These are phyloP conservation scores for Nemapogon koenigi DNA, from an alignment of 2,888 invertebrate species.

Conservation along the genomic window DNA sequence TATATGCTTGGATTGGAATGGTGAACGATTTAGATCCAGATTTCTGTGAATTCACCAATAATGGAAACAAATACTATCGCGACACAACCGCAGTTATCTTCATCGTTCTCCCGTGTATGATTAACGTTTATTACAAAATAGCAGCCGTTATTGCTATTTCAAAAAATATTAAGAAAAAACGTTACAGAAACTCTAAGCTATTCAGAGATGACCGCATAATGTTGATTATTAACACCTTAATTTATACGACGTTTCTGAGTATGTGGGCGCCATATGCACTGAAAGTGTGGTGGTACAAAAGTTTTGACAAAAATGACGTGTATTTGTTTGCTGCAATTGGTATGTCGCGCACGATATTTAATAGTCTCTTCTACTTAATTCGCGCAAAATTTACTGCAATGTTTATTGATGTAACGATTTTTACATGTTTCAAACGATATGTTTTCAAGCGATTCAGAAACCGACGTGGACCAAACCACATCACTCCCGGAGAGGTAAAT, in stretches of 20 bases:
- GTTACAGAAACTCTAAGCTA: constrained; percentile 68
- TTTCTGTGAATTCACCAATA: constrained; percentile 67
- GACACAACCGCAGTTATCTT: constrained; percentile 61
- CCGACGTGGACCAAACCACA: too few species aligned
- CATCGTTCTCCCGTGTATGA: constrained; percentile 63
- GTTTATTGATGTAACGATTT: too few species aligned
- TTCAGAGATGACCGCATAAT: constrained; percentile 69
- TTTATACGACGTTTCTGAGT: constrained; percentile 66
- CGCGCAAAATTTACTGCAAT: too few species aligned
- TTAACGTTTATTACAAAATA: constrained; percentile 62
- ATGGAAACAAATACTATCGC: constrained; percentile 64
- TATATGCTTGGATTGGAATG: constrained; percentile 68
- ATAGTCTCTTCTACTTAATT: too few species aligned
- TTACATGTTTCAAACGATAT: too few species aligned
- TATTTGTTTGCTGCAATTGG: too few species aligned
- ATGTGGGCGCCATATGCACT: constrained; percentile 76
- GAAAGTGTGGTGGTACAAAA: too few species aligned
- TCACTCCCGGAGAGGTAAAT: too few species aligned
- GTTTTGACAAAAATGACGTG: too few species aligned
- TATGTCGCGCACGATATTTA: too few species aligned
- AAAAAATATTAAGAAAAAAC: constrained; percentile 54
- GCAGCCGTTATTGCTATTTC: constrained; percentile 55
- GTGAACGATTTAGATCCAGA: constrained; percentile 69
- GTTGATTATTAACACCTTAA: constrained; percentile 68
- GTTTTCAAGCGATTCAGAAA: too few species aligned